phyloP scores from a whole-genome alignment of 2,113 vertebrate genomes.

The Rynchops niger region DNA sequence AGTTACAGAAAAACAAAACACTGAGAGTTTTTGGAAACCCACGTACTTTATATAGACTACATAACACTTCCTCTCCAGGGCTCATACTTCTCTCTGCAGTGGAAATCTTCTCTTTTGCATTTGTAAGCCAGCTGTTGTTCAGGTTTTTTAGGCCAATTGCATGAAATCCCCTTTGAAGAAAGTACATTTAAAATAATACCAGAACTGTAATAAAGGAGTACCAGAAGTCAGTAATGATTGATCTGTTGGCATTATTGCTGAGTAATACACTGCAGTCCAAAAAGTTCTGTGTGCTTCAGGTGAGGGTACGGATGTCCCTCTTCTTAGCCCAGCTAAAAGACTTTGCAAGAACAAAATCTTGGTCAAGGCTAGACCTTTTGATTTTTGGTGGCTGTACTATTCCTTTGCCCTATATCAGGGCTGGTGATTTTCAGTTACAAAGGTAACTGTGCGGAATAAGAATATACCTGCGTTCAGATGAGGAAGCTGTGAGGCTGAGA shows the following conservation, averaged over 20 bases:
- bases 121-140: conserved; percentile 30
- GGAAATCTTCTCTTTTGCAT: not conserved
- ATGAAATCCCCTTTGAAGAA: not conserved
- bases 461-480: not conserved
- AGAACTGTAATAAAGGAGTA: not conserved
- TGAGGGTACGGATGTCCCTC: not conserved
- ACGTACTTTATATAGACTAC: conserved; percentile 18
- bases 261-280: not conserved
- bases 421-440: not conserved
- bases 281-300: not conserved
- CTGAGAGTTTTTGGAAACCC: conserved; percentile 20
- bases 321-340: not conserved
- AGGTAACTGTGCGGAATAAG: not conserved
- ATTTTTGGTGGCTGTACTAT: not conserved
- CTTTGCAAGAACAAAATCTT: not conserved
- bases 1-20: conserved; percentile 19
- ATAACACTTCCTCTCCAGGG: not conserved
- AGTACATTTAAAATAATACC: not conserved
- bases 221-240: not conserved
- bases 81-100: not conserved
- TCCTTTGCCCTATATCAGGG: not conserved
- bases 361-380: not conserved
- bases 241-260: not conserved
- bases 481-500: not conserved
- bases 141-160: not conserved